phyloP scores from a whole-genome alignment of 2,888 invertebrate species.

The Melieria picta region DNA sequence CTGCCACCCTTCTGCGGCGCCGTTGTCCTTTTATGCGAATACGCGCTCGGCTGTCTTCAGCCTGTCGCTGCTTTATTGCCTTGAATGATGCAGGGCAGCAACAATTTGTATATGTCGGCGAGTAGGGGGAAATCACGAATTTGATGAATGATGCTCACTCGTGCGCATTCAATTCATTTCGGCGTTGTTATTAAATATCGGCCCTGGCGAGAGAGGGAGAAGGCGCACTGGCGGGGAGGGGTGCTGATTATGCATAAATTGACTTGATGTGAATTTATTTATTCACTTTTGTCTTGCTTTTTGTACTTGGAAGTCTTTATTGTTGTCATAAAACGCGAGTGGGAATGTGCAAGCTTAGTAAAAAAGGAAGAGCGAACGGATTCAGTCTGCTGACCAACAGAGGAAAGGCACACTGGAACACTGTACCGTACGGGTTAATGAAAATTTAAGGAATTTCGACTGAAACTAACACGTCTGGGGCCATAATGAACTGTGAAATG shows the following conservation, averaged over 20 bases:
- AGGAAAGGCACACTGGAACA: too few relatives aligned
- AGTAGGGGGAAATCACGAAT: slow-evolving; percentile 16
- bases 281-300: slow-evolving; percentile 6
- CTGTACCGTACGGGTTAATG: too few relatives aligned
- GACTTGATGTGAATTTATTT: not conserved
- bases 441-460: too few relatives aligned
- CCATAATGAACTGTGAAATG: too few relatives aligned
- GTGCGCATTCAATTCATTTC: slow-evolving; percentile 27
- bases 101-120: not conserved
- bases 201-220: not conserved
- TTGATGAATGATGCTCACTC: slow-evolving; percentile 24
- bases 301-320: not conserved
- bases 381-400: not conserved
- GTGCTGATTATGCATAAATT: not conserved
- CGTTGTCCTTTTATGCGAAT: not conserved
- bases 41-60: not conserved
- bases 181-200: slow-evolving; percentile 22
- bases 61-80: slow-evolving; percentile 5
- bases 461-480: too few relatives aligned
- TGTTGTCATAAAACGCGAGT: too few relatives aligned
- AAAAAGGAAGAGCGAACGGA: not conserved
- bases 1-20: not conserved
- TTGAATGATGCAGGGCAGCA: not conserved
- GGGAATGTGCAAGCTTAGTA: not conserved
- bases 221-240: not conserved